Evolutionary conservation across 2,113 vertebrate species (phyloP).

Genomic region (Ophthalmolycus amberensis): DNA sequence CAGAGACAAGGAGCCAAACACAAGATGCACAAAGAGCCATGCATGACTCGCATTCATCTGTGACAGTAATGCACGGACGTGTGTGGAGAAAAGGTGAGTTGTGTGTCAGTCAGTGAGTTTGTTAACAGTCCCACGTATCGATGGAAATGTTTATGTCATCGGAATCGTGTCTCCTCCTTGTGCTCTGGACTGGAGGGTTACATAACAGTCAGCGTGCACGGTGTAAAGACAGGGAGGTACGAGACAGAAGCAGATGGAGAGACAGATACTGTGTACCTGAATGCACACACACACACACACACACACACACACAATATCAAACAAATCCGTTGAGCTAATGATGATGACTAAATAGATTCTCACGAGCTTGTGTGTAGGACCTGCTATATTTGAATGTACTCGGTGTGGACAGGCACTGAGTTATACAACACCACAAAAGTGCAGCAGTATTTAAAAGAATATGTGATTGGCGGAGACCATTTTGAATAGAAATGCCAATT

Average conservation of each 20-base stretch:
- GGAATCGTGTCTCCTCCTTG: constrained; percentile 60
- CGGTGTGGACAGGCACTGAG: neutral
- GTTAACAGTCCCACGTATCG: constrained; percentile 37
- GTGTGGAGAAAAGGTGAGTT: constrained; percentile 1
- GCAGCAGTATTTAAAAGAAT: constrained; percentile 17
- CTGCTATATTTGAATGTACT: constrained; percentile 2
- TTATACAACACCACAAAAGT: constrained; percentile 29
- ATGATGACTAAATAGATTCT: constrained; percentile 12
- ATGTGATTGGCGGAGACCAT: constrained; percentile 30
- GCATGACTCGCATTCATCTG: neutral
- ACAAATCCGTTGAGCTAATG: constrained; percentile 19
- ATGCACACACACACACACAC: constrained; percentile 8
- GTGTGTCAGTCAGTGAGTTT: constrained; percentile 5
- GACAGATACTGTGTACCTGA: constrained; percentile 29
- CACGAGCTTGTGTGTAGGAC: constrained; percentile 1
- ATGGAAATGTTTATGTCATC: constrained; percentile 59
- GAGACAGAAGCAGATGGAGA: constrained; percentile 47
- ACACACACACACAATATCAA: constrained; percentile 23
- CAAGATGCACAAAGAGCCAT: constrained; percentile 12
- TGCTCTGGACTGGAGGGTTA: constrained; percentile 62
- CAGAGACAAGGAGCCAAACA: constrained; percentile 15
- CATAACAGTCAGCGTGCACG: constrained; percentile 59
- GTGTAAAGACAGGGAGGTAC: constrained; percentile 52
- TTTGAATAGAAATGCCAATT: constrained; percentile 40
- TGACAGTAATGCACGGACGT: neutral